Evolutionary conservation across 2,797 vertebrate species (phyloP).

Genomic region (Oreochromis mossambicus): DNA sequence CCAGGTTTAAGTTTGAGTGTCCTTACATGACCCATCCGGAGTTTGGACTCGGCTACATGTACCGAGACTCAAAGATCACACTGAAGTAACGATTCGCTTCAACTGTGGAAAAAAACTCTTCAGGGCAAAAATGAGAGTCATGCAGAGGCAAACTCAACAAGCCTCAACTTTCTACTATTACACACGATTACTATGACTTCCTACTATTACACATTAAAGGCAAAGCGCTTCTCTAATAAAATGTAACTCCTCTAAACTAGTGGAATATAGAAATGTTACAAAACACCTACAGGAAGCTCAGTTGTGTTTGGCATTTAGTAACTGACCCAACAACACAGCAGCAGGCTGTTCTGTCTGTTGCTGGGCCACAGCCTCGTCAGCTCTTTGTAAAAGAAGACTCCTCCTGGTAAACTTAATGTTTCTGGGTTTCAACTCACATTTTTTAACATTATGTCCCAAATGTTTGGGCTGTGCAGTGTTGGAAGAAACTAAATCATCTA

Average conservation of each 20-base stretch:
- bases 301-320: background rate
- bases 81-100: background rate
- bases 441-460: background rate
- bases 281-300: background rate
- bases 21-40: slow-evolving; percentile 23
- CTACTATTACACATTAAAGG: background rate
- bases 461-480: background rate
- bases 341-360: fast-evolving
- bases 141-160: background rate
- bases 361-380: background rate
- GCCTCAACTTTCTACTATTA: background rate
- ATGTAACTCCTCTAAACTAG: background rate
- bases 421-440: background rate
- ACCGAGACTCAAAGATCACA: background rate
- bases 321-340: background rate
- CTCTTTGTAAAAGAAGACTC: fast-evolving
- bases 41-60: slow-evolving; percentile 17
- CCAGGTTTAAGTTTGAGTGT: slow-evolving; percentile 18
- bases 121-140: background rate
- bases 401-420: background rate
- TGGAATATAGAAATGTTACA: background rate
- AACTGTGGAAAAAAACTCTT: background rate
- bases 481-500: background rate
- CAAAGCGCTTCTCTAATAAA: fast-evolving
- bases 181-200: background rate